Evolutionary conservation across 2,888 invertebrate species (phyloP), one percentile per base, ranked within the genome.

Genomic region (Microctonus aethiopoides): DNA sequence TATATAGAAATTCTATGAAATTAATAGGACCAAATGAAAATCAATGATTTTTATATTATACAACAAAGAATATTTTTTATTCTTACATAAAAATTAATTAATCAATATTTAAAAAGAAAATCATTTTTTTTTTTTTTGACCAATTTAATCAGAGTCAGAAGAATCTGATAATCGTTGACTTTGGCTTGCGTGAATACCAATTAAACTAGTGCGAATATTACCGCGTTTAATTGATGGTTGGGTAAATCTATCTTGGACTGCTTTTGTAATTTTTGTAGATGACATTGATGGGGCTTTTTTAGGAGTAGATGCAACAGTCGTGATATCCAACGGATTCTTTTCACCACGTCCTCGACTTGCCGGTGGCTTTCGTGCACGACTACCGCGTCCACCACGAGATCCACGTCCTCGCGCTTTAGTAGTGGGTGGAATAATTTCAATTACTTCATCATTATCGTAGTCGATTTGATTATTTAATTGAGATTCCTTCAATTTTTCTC

Each of bases 371-470:
- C 54, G 64, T 20, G 67, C 24, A 6, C 63, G 67, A 32, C 65
- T 70, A 16, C 63, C 69, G 36, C 73, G 39, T 10, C 56, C 1
- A 13, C 65, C 71, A 0, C 74, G 71, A 26, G 71, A 26, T 11
- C 69, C 68, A 68, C 70, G 61, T 9, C 68, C 71, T 13, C 68
- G 68, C 16, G 70, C 67, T 10, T 67, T 67, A 56, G 59, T 63
- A 10, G 57, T 10, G 10, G 13, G 6, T 11, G 10, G n/a, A 2
- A 32, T 34, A 7, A 13, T 36, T 36, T 36, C 51, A 1, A 16
- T 52, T 7, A 11, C 39, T 26, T 46, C 51, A 36, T 57, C 63
- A 26, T 39, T 56, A 20, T 5, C 16, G 60, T 62, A 26, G 9
- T 13, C n/a, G n/a, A 5, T 6, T 22, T 26, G 26, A n/a, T n/a